These are phyloP conservation scores for Engraulis encrasicolus DNA, from an alignment of 2,113 vertebrate species.

Conservation along the genomic window DNA sequence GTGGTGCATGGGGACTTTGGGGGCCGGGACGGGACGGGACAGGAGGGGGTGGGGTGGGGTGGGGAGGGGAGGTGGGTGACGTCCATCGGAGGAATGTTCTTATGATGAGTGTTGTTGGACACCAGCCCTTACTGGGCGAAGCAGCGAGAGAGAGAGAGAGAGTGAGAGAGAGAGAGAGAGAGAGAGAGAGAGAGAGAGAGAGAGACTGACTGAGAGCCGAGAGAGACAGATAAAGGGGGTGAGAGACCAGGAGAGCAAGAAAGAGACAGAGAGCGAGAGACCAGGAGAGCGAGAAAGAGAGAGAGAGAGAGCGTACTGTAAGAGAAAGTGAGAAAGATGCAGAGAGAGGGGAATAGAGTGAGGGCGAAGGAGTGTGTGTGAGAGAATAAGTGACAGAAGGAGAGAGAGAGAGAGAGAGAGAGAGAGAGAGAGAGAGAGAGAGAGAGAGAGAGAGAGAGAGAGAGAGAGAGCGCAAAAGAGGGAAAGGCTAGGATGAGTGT, in stretches of 20 bases:
- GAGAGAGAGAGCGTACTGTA: not conserved
- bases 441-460: not conserved
- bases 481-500: not conserved
- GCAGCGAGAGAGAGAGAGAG: too few species aligned
- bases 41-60: too few species aligned
- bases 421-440: too few species aligned
- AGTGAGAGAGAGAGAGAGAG: not conserved
- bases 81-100: not conserved
- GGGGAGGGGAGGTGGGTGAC: not conserved
- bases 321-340: not conserved
- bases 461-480: not conserved
- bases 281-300: not conserved
- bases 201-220: not conserved
- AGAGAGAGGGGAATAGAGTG: not conserved
- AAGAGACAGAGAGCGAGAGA: too few species aligned
- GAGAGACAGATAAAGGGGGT: not conserved
- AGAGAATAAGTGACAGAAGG: not conserved
- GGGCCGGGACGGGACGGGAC: too few species aligned
- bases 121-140: not conserved
- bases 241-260: too few species aligned
- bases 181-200: not conserved
- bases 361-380: too few species aligned
- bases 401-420: not conserved
- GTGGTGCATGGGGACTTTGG: too few species aligned
- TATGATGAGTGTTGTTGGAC: not conserved